Base-by-base conservation (phyloP, 2,888 invertebrate genomes). In the Calliphora vomitoria region DNA sequence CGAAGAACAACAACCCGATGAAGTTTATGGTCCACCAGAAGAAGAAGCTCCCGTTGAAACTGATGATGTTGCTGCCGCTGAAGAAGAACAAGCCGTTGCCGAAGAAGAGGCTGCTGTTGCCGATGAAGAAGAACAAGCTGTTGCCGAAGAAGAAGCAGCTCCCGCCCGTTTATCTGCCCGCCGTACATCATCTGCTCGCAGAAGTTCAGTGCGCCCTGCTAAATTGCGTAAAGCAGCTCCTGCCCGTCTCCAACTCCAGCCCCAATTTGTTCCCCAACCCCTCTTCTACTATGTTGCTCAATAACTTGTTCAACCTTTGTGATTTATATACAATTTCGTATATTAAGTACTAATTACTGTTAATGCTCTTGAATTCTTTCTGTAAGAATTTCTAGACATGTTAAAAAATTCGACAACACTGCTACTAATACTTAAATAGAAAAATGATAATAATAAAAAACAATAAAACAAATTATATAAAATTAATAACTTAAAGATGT, bases 21-120 rank as follows among this genome's bases (percentile, higher is more conserved):
- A 88, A 64, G 85, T 85, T 18, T 89, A 89, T 74, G 87, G 85
- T 13, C 89, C 87, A 25, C 89, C 89, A 50, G 86, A 87, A 80
- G 81, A 50, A n/a, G 86, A 68, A 35, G 31, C 66, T 47, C 55
- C 75, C 15, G 62, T 66, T 64, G 86, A 88, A 50, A 78, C 81
- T 47, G 88, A 81, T 38, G 84, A 82, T 74, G 55, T 53, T 11
- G 44, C 35, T 13, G 78, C 47, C 0, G 78, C 47, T 6, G 83
- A 83, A 15, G 71, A 72, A 31, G 80, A 71, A 35, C 60, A 47
- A 60, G 80, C 84, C 35, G 72, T 75, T 31, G 87, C 74, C 38
- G 86, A 83, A 31, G 88, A 83, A 31, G 66, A 68, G 55, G 38
- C 41, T 3, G 81, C n/a, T 62, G 75, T 50, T 35, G 81, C 50